These are phyloP conservation scores for Vannuccia rotundouncinata DNA, from an alignment of 2,888 invertebrate genomes.

Conservation along the genomic window DNA sequence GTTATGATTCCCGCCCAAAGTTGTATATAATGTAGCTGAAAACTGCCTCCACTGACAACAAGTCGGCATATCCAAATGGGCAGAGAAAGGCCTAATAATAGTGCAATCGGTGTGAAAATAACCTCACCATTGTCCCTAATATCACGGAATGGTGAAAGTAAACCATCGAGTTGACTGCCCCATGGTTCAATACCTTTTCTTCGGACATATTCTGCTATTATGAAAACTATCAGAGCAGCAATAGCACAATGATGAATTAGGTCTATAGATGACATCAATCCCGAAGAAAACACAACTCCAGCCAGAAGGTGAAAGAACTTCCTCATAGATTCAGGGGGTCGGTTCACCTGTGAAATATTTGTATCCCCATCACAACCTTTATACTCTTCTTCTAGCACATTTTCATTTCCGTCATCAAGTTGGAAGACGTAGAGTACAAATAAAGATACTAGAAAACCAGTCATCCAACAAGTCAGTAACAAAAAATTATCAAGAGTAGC, in stretches of 20 bases:
- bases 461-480: not conserved
- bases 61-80: conserved; percentile 25
- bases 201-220: not conserved
- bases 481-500: not conserved
- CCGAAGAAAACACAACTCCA: not conserved
- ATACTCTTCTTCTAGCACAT: not conserved
- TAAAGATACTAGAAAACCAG: not conserved
- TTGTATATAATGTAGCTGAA: not conserved
- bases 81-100: conserved; percentile 22
- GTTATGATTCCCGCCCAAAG: conserved; percentile 16
- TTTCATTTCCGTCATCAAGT: not conserved
- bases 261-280: not conserved
- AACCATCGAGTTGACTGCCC: not conserved
- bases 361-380: not conserved
- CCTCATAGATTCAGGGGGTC: not conserved
- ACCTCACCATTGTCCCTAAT: conserved; percentile 21
- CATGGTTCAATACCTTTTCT: not conserved
- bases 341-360: not conserved
- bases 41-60: not conserved
- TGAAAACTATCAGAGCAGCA: not conserved
- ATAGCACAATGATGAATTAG: not conserved
- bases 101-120: conserved; percentile 18
- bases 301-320: conserved; percentile 20
- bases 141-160: conserved; percentile 15
- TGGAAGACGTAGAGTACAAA: not conserved